Base-by-base conservation (phyloP, 2,888 invertebrate genomes). In the Tenthredo livida region DNA sequence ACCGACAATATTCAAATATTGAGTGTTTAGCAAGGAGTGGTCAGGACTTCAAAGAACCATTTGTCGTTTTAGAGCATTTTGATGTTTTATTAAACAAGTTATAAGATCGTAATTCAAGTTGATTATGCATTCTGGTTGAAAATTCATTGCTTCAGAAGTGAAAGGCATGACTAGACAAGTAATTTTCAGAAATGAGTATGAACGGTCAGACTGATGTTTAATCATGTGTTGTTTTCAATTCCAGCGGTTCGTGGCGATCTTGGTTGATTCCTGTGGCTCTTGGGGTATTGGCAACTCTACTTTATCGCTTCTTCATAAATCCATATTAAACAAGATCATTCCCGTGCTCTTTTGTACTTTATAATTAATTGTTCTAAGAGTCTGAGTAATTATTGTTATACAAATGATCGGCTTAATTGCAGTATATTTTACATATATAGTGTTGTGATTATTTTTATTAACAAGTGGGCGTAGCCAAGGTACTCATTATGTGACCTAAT, bases 181-280 rank as follows among this genome's bases (percentile, higher is more conserved):
- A 29, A 50, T 77, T 21, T 47, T 9, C 25, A n/a, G 17, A 17
- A 77, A 77, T 54, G 17, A 15, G 4, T 29, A 17, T n/a, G 25
- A 50, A 29, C 0, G 15, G 33, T 29, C n/a, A n/a, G 25, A 47
- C 40, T 54, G 25, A 54, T 84, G 92, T 90, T 85, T 89, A 88
- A 86, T 92, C 89, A 91, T 91, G 89, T 92, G 90, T 92, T 89
- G 90, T 91, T 93, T 90, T 89, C 87, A 92, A 91, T 94, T 94
- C 89, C 93, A 94, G 94, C 90, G 91, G 90, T 85, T 93, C 94
- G 86, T 94, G 93, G 94, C 93, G 93, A 88, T 93, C 94, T 25
- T 94, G 94, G 94, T 89, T 94, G 89, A 92, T 94, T 87, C 94
- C 94, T 33, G 91, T 94, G 47, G 92, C 93, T 33, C 89, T 94